Conservation (phyloP, 2,888 invertebrate genomes). For the Synanthedon andrenaeformis region DNA sequence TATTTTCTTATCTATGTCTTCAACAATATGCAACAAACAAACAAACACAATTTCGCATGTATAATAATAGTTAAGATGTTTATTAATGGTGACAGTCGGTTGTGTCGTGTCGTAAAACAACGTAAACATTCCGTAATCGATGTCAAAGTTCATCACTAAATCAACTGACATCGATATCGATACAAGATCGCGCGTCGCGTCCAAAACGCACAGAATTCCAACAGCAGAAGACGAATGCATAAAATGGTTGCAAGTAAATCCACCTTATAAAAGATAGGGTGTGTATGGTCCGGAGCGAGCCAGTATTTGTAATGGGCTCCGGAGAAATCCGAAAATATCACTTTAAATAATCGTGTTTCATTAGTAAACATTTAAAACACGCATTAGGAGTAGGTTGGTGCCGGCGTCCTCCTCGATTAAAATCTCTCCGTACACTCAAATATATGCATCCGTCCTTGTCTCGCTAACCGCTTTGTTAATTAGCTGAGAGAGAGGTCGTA, state of each 20-base stretch:
- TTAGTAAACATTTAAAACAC: conserved; percentile 68
- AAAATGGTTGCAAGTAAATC: conserved; percentile 25
- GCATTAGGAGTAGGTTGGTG: conserved; percentile 61
- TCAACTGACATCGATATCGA: conserved; percentile 13
- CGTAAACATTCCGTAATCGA: conserved; percentile 13
- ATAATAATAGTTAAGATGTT: no score
- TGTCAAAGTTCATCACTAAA: conserved; percentile 30
- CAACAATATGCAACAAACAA: no score
- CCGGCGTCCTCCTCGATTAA: conserved; percentile 56
- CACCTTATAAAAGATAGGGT: conserved; percentile 12
- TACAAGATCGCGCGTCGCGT: neutral
- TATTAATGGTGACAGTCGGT: no score
- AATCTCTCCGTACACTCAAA: conserved; percentile 33
- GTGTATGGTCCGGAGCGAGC: conserved; percentile 14
- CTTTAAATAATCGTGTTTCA: conserved; percentile 67
- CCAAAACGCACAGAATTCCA: conserved; percentile 3
- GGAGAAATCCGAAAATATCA: conserved; percentile 64
- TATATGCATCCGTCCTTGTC: conserved; percentile 33
- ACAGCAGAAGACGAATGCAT: conserved; percentile 14
- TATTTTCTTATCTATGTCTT: no score
- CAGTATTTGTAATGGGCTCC: conserved; percentile 30
- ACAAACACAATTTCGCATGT: no score
- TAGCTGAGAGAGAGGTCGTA: conserved; percentile 19
- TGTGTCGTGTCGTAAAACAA: neutral
- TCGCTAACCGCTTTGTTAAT: conserved; percentile 6